Evolutionary conservation across 2,888 invertebrate genomes (phyloP), one percentile per base, ranked within the genome.

Genomic region (Scaptomyza tumidula): DNA sequence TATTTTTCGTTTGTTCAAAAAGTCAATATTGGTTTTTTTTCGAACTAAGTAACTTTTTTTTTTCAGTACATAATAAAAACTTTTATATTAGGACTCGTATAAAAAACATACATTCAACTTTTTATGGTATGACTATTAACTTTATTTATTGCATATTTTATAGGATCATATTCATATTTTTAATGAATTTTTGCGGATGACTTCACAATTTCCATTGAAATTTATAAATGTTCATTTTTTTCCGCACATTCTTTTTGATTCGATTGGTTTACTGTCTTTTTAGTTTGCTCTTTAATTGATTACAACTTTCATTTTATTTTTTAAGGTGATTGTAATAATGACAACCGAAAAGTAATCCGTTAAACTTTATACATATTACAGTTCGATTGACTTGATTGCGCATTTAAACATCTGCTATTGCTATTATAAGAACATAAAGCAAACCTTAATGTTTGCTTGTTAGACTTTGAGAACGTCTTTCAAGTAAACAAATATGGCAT

Each of bases 401-500:
- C 9, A 45, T 31, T 9, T 16, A 14, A 10, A 13, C 11, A 10
- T 11, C 27, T 19, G 10, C 27, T 16, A 10, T 19, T 14, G 49
- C 43, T 14, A 3, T 27, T 10, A 35, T 14, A 35, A 13, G 2
- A 33, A n/a, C 6, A 9, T 24, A 10, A 39, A 14, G 2, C 9
- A 14, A 48, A 49, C 6, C 33, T 10, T 6, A 29, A 14, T 5
- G n/a, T 6, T n/a, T 14, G 6, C 24, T 5, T 24, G 24, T 24
- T 24, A 24, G 3, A 24, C 24, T 13, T 35, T n/a, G 3, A 9
- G 11, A 35, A 14, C 33, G 27, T 13, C 50, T 48, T 39, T 48
- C 13, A 24, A 7, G 6, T 19, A 4, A 19, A 14, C 35, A 35
- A 56, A 43, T 11, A 46, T 14, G 54, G 33, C 31, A 63, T 53